Evolutionary conservation across 2,113 vertebrate genomes (phyloP), one percentile per base, ranked within the genome.

Genomic region (Paratilapia polleni): DNA sequence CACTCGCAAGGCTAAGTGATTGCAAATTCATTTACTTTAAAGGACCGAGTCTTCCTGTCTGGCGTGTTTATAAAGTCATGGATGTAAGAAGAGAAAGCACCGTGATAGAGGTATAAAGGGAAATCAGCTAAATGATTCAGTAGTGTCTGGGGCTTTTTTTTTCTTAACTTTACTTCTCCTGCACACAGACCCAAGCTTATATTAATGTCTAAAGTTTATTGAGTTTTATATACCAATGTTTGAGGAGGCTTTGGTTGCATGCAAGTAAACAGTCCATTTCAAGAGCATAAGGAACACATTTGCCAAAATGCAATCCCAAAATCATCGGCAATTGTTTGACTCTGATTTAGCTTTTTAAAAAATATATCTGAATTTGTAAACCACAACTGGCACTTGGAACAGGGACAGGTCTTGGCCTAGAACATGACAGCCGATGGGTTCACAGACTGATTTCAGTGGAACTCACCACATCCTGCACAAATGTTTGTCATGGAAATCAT

Each of bases 21-120:
- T 24, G 80, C 84, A 85, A 83, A 87, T 85, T 85, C 2, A 88
- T 91, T 89, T 77, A 77, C 61, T 90, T 75, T 83, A 60, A 81
- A 82, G 77, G 43, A 41, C 34, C 11, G 6, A 79, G 41, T 70
- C 57, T 62, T 22, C 34, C 43, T 49, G 6, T 85, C 59, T 61
- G 84, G 49, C 12, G 31, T 63, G 43, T 88, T 87, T 74, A 24
- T 81, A 81, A 85, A 88, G 62, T 47, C 62, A 24, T 24, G 17
- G 28, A 38, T 64, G 47, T 8, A 20, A 57, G 36, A 75, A 58
- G 14, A 20, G 14, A 80, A 60, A 49, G 70, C 8, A 24, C 5
- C 15, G 56, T 54, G 79, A 77, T 80, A 22, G 54, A 83, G 11
- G 5, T 12, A 56, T 34, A 81, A 47, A 80, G 36, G 13, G n/a